Evolutionary conservation across 2,888 invertebrate genomes (phyloP), one percentile per base, ranked within the genome.

Genomic region (Drosophila pegasa): DNA sequence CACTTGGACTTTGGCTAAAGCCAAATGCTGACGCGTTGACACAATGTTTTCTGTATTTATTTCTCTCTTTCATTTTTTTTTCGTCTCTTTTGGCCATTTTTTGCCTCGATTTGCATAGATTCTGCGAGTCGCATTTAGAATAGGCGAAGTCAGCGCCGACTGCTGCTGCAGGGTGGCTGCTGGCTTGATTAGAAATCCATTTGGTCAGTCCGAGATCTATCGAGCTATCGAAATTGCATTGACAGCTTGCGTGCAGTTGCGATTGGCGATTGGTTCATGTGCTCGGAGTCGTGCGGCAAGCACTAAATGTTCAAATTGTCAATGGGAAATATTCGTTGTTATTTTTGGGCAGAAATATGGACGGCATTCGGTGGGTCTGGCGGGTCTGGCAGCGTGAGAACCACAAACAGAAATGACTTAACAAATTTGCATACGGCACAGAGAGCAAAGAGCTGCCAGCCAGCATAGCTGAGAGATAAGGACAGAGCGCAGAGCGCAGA

Each of bases 321-420:
- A 83, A 80, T 83, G 80, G 80, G 27, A 8, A 57, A 43, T 60
- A 68, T 52, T 51, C 67, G 40, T 40, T 38, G 41, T 41, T 45
- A 31, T 50, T 45, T 43, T 59, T 16, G 27, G 59, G 67, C 61
- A 78, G 61, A 67, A 81, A 74, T 84, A 71, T 78, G 78, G 57
- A 58, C 60, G 52, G 25, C 70, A 54, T 54, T 54, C 48, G 8
- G 55, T n/a, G 29, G 51, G 51, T 8, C 48, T 75, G 54, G 40
- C 51, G 54, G n/a, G n/a, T n/a, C n/a, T 80, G 88, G 84, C 88
- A 88, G 84, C 88, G 85, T 88, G 85, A 87, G 88, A 85, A 85
- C 88, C 81, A 78, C 87, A 87, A 88, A 79, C 72, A 79, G 47
- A 83, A 86, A 86, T 88, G 88, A 85, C 88, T 88, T 79, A 88